phyloP scores from a whole-genome alignment of 2,888 invertebrate species.

The Polyploca ridens region DNA sequence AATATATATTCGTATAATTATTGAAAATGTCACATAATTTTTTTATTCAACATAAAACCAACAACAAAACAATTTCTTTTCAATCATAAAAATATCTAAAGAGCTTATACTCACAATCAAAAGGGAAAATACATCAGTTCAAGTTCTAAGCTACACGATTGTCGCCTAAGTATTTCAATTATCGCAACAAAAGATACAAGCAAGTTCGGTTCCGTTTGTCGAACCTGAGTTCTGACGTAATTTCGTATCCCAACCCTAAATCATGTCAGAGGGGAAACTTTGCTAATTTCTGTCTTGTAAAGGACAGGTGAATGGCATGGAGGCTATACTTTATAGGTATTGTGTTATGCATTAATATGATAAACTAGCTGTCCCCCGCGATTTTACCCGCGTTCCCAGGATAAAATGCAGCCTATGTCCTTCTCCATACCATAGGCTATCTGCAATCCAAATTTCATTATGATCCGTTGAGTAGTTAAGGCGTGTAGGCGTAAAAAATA shows the following conservation, averaged over 20 bases:
- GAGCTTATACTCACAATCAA: background rate
- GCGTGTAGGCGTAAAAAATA: too few species aligned
- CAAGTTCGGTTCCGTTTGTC: background rate
- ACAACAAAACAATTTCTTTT: background rate
- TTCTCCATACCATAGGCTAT: too few species aligned
- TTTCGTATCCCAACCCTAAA: background rate
- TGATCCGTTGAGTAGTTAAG: too few species aligned
- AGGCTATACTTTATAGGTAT: background rate
- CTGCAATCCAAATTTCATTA: too few species aligned
- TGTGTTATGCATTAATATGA: too few species aligned
- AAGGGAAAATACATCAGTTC: background rate
- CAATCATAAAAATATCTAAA: background rate
- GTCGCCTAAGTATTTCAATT: conserved; percentile 17
- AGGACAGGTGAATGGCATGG: background rate
- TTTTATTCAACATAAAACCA: too few species aligned
- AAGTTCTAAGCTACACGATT: conserved; percentile 12
- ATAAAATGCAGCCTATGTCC: too few species aligned
- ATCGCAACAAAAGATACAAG: conserved; percentile 3
- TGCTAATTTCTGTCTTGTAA: background rate
- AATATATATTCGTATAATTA: too few species aligned
- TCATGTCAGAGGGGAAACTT: background rate
- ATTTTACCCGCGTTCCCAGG: too few species aligned
- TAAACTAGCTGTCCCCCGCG: too few species aligned
- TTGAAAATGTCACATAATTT: too few species aligned
- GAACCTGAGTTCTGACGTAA: background rate